Evolutionary conservation across 2,113 vertebrate genomes (phyloP).

Genomic region (Xiphophorus hellerii): DNA sequence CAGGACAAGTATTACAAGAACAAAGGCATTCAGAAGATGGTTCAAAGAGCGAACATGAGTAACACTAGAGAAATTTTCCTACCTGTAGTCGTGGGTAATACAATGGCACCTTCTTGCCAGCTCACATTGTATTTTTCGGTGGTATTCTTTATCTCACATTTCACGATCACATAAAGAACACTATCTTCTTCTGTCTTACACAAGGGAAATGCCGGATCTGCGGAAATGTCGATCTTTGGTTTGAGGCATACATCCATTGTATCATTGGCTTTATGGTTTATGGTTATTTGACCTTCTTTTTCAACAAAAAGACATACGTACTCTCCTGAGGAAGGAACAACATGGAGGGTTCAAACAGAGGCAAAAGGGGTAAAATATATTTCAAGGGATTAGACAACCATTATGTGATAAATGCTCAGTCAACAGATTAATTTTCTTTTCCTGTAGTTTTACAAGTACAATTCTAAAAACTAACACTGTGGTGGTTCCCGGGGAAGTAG

Average conservation of each 20-base stretch:
- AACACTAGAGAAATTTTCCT: background rate
- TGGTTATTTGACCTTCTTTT: accelerated
- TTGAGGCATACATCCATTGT: slow-evolving; percentile 54
- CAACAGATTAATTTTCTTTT: background rate
- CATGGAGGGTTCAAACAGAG: background rate
- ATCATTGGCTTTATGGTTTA: slow-evolving; percentile 48
- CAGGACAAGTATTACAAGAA: background rate
- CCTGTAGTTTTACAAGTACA: background rate
- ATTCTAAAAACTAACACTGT: background rate
- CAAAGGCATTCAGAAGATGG: background rate
- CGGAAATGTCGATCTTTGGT: slow-evolving; percentile 42
- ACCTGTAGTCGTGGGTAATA: accelerated
- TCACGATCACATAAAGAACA: accelerated
- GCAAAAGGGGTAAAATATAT: no score
- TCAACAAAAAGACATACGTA: slow-evolving; percentile 52
- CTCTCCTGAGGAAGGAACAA: slow-evolving; percentile 46
- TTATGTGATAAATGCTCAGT: background rate
- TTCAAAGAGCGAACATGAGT: background rate
- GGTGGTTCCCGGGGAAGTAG: no score
- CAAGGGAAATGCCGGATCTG: slow-evolving; percentile 49
- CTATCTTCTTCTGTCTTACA: accelerated
- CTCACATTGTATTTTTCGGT: slow-evolving; percentile 32
- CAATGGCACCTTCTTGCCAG: slow-evolving; percentile 1
- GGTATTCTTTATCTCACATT: slow-evolving; percentile 34
- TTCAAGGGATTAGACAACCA: background rate